Evolutionary conservation across 2,888 invertebrate genomes (phyloP), one percentile per base, ranked within the genome.

Genomic region (Luffia ferchaultella): DNA sequence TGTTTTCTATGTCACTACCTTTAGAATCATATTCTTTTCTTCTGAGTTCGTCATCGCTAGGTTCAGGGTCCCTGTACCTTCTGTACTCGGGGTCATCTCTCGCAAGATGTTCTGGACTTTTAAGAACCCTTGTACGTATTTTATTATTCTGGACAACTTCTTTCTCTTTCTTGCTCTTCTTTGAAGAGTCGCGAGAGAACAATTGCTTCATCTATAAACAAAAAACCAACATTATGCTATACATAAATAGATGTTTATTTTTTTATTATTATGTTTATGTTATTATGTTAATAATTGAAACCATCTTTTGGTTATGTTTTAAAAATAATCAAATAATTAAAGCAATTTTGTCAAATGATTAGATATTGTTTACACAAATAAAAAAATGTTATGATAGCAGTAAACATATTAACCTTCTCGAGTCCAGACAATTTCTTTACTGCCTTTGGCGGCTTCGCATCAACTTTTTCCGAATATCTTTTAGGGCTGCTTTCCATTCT

Each of bases 401-500:
- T n/a, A n/a, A n/a, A n/a, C n/a, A n/a, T 20, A 58, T 59, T 69
- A 73, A 91, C 90, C 84, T 90, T 91, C 73, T 91, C 90, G 60
- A 91, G 86, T 62, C 90, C 87, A 71, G 90, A 89, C 60, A 87
- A 77, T 66, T 90, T 90, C 70, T 91, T 91, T 51, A 85, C 79
- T 46, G 85, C 85, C 64, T 88, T 88, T 16, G 88, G 87, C 57
- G 88, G 84, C 68, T 85, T 84, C 57, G 82, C 76, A 73, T 80
- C 85, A 54, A 85, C 63, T 69, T 82, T 86, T 18, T 82, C 85
- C 57, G 79, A 83, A 60, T 76, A 76, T 62, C 79, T 66, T 52
- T 69, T 68, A 16, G 73, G 71, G 46, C 79, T 74, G 65, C 80
- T 85, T 61, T 89, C 88, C 56, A 85, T 69, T 60, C 89, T 86